These are phyloP conservation scores for Lepidurus apus DNA, from an alignment of 1,140 invertebrate species.

Conservation along the genomic window DNA sequence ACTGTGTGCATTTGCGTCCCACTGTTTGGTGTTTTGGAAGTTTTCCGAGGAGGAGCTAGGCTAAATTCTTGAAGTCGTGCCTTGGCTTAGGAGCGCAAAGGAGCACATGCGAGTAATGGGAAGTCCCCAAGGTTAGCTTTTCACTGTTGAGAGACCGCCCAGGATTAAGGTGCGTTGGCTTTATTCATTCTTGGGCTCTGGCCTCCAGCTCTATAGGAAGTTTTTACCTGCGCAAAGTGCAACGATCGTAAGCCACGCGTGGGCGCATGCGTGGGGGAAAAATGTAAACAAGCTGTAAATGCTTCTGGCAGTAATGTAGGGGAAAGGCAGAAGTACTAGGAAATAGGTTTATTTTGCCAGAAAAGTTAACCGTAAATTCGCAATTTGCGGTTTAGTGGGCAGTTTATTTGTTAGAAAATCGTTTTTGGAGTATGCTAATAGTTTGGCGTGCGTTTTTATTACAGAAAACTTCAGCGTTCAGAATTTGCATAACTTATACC, in stretches of 20 bases:
- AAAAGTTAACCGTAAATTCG: no score
- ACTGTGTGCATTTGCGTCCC: background rate
- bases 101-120: background rate
- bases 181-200: background rate
- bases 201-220: background rate
- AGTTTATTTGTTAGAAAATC: background rate
- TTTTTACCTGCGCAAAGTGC: background rate
- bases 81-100: background rate
- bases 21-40: background rate
- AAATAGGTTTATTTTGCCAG: no score
- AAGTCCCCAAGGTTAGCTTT: constrained; percentile 16
- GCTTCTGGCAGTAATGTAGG: no score
- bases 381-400: no score
- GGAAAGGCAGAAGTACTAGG: no score
- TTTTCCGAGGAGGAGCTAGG: background rate
- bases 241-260: background rate
- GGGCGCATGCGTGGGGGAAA: background rate
- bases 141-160: background rate
- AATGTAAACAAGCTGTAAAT: no score
- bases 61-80: background rate
- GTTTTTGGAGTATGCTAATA: background rate
- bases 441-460: no score
- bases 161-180: background rate
- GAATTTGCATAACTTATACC: no score
- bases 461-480: no score